These are phyloP conservation scores for Gallinago media DNA, from an alignment of 2,113 vertebrate species.

Conservation along the genomic window DNA sequence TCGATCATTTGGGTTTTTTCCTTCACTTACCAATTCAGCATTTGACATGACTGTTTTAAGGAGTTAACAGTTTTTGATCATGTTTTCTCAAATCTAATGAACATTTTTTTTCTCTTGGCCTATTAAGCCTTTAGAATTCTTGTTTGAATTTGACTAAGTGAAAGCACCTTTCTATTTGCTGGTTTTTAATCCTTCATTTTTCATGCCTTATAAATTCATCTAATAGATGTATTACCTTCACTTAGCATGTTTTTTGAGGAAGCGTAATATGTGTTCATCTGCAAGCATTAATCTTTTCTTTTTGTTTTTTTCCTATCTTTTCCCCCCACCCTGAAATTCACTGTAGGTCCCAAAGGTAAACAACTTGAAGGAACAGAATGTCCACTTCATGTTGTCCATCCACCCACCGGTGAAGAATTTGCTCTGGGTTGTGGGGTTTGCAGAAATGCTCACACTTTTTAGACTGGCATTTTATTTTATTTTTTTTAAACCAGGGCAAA, in stretches of 20 bases:
- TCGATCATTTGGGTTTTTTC: rapidly evolving
- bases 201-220: neutral
- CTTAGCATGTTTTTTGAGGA: neutral
- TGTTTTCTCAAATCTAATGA: neutral
- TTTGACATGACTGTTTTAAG: neutral
- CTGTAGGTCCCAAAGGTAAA: conserved; percentile 96
- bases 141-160: neutral
- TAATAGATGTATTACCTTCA: neutral
- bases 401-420: conserved; percentile 97
- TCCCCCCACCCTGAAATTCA: neutral
- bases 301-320: neutral
- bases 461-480: conserved; percentile 66
- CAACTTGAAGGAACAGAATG: conserved; percentile 98
- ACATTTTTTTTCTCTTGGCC: neutral
- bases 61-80: neutral
- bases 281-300: neutral
- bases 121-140: neutral
- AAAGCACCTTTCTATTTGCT: neutral
- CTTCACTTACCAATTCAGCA: neutral
- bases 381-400: conserved; percentile 97
- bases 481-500: conserved; percentile 55
- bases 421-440: conserved; percentile 98
- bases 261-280: neutral
- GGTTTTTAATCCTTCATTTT: neutral
- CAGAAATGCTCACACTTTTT: conserved; percentile 99